A percentile compares a stretch with the other conserved stretches of the same genome.
Conservation (phyloP, 2,797 vertebrate species). For the Leuciscus waleckii region DNA sequence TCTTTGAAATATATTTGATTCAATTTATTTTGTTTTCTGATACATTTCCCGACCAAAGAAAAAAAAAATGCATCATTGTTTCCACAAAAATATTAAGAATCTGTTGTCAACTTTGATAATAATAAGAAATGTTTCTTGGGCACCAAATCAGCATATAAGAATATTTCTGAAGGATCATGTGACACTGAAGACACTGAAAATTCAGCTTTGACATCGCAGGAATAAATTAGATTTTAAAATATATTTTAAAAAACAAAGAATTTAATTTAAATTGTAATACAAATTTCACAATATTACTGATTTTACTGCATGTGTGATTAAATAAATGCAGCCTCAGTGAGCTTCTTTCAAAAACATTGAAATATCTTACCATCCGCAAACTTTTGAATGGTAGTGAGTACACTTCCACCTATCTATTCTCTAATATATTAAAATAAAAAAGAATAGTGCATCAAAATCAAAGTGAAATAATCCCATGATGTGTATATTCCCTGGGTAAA, state of each 20-base stretch:
- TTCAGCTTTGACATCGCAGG: neutral
- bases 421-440: neutral
- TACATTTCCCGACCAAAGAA: neutral
- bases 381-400: neutral
- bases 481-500: constrained; percentile 75
- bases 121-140: neutral
- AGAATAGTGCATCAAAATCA: constrained; percentile 61
- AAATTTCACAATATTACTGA: neutral
- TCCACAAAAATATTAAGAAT: neutral
- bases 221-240: too few relatives aligned
- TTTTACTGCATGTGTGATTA: neutral
- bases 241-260: too few relatives aligned
- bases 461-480: constrained; percentile 47
- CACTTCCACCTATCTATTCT: neutral
- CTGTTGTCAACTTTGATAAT: neutral
- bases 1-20: neutral
- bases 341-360: neutral
- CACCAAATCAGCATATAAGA: neutral
- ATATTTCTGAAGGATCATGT: neutral
- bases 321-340: neutral
- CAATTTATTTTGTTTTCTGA: neutral
- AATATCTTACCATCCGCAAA: neutral
- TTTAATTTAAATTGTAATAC: neutral
- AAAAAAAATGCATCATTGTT: neutral
- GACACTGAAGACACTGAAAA: neutral